Conservation (phyloP, 37 sponge, comb jelly and placozoan genomes). For the Amphimedon queenslandica region DNA sequence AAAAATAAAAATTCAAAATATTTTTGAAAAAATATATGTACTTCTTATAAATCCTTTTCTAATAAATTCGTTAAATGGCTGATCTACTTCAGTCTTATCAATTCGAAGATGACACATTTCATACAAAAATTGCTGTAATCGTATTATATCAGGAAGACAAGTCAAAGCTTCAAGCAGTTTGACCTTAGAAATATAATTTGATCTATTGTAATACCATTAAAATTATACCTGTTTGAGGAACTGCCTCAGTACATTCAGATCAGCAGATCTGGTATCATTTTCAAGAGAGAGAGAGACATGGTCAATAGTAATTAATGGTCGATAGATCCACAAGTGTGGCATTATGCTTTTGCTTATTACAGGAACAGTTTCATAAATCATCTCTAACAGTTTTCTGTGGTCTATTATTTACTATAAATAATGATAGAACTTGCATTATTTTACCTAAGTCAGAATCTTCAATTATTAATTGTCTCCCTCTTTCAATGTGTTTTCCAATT, state of each 20-base stretch:
- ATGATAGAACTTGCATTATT: too few relatives aligned
- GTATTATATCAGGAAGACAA: not conserved
- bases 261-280: not conserved
- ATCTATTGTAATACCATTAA: too few relatives aligned
- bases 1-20: not conserved
- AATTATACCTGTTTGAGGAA: not conserved
- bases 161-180: too few relatives aligned
- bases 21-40: not conserved
- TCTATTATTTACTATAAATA: not conserved
- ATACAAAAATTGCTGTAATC: not conserved
- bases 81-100: not conserved
- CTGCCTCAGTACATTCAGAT: not conserved
- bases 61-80: not conserved
- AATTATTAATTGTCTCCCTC: too few relatives aligned
- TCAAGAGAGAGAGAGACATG: not conserved
- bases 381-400: not conserved
- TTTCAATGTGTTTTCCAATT: too few relatives aligned
- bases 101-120: not conserved
- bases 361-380: not conserved
- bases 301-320: not conserved
- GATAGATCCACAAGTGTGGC: not conserved
- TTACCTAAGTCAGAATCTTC: too few relatives aligned
- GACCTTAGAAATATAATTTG: too few relatives aligned
- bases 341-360: not conserved
- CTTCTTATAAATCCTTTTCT: not conserved